Base-by-base conservation (phyloP, 2,113 vertebrate genomes). In the Pristiophorus japonicus region DNA sequence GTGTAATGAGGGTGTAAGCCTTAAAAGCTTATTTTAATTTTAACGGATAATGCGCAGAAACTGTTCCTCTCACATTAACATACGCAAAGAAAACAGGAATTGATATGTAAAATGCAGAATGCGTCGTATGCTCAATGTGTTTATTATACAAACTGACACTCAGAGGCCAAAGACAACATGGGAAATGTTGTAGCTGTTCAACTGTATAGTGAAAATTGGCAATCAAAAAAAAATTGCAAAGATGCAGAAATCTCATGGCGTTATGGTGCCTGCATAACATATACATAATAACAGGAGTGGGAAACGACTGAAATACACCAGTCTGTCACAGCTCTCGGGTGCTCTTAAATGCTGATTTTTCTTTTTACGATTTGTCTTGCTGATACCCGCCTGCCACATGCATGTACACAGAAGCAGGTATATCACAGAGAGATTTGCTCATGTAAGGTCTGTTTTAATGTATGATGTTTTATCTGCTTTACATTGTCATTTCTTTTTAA, bases 1-100 rank as follows among this genome's bases (percentile, higher is more conserved):
- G 66, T 94, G 93, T 94, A 94, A 94, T 94, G 93, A 94, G 93
- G 93, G 65, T 94, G 93, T 94, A 94, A 94, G 93, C 65, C 93
- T 94, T 94, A 94, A 94, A 94, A 94, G 93, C 93, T 94, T 94
- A 94, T 94, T 94, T 94, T 94, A 94, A 94, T 94, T 94, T 94
- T 94, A 51, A 73, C 65, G 27, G 93, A 94, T 94, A 94, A 94
- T 94, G 93, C 45, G 27, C 65, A 94, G 66, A 73, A 94, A 94
- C 65, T 94, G 65, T 67, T 94, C 92, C 27, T 70, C 65, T 51
- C 8, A 67, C 66, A 94, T 94, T 94, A 73, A 51, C 93, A 94
- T 70, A 94, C 65, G 66, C 93, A 94, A 94, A 94, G 66, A 67
- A 67, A 70, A 16, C 93, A 94, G 66, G 45, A 51, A 51, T 73